Evolutionary conservation across 2,113 vertebrate genomes (phyloP).

Genomic region (Istiophorus platypterus): DNA sequence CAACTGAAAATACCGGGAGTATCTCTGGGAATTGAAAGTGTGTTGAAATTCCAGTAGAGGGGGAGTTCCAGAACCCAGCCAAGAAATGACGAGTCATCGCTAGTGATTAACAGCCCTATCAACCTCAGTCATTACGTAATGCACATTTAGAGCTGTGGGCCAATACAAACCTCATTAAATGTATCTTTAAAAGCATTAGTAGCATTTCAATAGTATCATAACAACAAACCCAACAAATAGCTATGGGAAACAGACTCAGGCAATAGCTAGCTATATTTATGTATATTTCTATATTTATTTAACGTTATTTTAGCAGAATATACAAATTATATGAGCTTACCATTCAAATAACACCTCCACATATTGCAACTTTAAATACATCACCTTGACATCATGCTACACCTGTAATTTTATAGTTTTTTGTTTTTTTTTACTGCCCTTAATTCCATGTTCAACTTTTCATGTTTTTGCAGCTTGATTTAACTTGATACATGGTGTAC

Average conservation of each 20-base stretch:
- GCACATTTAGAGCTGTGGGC: slow-evolving; percentile 7
- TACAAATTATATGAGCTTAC: slow-evolving; percentile 23
- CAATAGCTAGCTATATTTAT: slow-evolving; percentile 4
- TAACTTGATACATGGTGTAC: slow-evolving; percentile 60
- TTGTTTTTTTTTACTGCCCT: too few species aligned
- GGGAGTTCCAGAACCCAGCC: slow-evolving; percentile 24
- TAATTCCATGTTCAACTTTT: slow-evolving; percentile 68
- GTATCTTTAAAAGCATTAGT: slow-evolving; percentile 31
- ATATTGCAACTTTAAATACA: slow-evolving; percentile 9
- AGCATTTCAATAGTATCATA: slow-evolving; percentile 18
- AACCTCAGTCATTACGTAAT: slow-evolving; percentile 24
- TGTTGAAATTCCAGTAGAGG: slow-evolving; percentile 43
- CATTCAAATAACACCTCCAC: slow-evolving; percentile 27
- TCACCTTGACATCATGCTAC: slow-evolving; percentile 62
- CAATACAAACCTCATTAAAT: slow-evolving; percentile 36
- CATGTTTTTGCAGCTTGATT: slow-evolving; percentile 72
- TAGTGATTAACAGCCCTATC: slow-evolving; percentile 58
- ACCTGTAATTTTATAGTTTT: slow-evolving; percentile 59
- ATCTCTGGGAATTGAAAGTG: slow-evolving; percentile 28
- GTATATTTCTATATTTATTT: too few species aligned
- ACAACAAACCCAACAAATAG: slow-evolving; percentile 11
- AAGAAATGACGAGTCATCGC: slow-evolving; percentile 50
- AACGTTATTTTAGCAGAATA: slow-evolving; percentile 10
- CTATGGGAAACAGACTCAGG: slow-evolving; percentile 19
- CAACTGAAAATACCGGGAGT: slow-evolving; percentile 20